Conservation (phyloP, 2,888 invertebrate species). For the Galeopsomyia nigrocyanea region DNA sequence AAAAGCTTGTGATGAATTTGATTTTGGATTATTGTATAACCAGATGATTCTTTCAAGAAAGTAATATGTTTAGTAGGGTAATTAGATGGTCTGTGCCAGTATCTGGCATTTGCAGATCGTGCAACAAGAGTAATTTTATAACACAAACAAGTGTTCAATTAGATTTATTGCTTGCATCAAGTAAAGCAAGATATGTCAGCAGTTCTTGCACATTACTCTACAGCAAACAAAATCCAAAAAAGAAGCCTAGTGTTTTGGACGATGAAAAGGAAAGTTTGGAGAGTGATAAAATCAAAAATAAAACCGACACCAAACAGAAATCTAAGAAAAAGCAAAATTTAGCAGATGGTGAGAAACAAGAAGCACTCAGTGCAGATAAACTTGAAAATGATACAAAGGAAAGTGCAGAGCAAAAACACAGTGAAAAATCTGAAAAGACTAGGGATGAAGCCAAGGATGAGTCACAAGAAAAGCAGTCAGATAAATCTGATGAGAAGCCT, state of each 20-base stretch:
- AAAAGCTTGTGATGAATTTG: no score
- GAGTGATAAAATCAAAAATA: no score
- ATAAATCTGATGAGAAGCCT: slow-evolving; percentile 2
- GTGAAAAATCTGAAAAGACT: slow-evolving; percentile 2
- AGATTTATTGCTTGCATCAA: neutral
- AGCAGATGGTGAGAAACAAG: no score
- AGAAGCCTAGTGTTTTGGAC: no score
- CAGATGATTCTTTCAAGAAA: no score
- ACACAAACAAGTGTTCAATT: slow-evolving; percentile 10
- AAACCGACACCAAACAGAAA: no score
- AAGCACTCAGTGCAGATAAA: neutral
- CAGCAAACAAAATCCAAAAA: slow-evolving; percentile 22
- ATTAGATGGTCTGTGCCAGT: slow-evolving; percentile 7
- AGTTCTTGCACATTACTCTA: neutral
- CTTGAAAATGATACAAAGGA: neutral
- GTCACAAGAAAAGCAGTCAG: neutral
- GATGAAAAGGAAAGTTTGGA: no score
- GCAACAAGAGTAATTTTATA: neutral
- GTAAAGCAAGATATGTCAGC: slow-evolving; percentile 14
- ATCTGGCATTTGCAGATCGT: slow-evolving; percentile 7
- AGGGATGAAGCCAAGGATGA: neutral
- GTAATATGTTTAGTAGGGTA: slow-evolving; percentile 16
- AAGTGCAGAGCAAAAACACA: neutral
- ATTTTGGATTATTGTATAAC: no score
- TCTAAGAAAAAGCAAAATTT: no score